Conservation (phyloP, 2,113 vertebrate genomes). For the Paralichthys olivaceus region DNA sequence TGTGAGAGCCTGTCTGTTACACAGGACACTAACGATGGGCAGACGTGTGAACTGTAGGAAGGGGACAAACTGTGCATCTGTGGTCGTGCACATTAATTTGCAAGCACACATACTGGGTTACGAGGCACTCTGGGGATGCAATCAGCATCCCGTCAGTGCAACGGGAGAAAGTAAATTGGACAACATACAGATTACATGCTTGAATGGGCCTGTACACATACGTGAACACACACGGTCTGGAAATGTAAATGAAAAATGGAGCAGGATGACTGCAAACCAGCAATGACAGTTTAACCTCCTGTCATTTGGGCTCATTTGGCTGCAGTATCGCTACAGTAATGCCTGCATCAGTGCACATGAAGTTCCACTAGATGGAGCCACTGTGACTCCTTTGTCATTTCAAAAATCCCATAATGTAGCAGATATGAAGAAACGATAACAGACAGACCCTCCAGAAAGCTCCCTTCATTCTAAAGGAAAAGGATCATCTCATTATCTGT, state of each 20-base stretch:
- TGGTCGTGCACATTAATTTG: constrained; percentile 19
- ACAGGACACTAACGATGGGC: constrained; percentile 49
- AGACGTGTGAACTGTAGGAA: constrained; percentile 46
- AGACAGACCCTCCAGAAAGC: constrained; percentile 74
- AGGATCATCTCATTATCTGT: constrained; percentile 67
- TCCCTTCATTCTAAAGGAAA: constrained; percentile 64
- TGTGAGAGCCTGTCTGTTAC: constrained; percentile 79
- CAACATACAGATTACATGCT: constrained; percentile 43
- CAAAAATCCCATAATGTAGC: constrained; percentile 24
- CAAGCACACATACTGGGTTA: constrained; percentile 39
- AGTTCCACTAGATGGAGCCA: constrained; percentile 75
- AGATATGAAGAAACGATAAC: constrained; percentile 48
- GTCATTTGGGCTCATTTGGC: constrained; percentile 15
- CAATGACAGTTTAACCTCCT: constrained; percentile 14
- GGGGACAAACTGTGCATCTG: constrained; percentile 46
- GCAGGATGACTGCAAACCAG: constrained; percentile 33
- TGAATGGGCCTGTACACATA: constrained; percentile 40
- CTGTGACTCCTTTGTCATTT: constrained; percentile 22
- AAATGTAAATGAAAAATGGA: constrained; percentile 38
- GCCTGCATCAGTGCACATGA: constrained; percentile 44
- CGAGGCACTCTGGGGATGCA: constrained; percentile 42
- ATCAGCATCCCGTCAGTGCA: constrained; percentile 33
- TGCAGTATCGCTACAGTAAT: constrained; percentile 48
- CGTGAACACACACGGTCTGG: constrained; percentile 28
- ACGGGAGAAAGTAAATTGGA: constrained; percentile 34